These are phyloP conservation scores for Drosophila bocqueti DNA, from an alignment of 1,140 invertebrate genomes.

Conservation along the genomic window DNA sequence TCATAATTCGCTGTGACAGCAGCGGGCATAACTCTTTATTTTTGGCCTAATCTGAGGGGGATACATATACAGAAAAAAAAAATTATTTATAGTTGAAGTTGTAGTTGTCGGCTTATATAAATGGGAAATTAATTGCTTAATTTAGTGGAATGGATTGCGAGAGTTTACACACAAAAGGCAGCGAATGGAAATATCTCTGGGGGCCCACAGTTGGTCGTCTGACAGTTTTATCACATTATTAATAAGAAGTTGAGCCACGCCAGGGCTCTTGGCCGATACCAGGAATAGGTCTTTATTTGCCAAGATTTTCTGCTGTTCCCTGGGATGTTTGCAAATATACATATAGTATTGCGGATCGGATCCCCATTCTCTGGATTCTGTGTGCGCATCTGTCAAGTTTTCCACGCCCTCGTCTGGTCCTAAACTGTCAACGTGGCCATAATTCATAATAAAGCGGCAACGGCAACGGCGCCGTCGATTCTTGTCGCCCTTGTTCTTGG, in stretches of 20 bases:
- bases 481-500: conserved; percentile 39
- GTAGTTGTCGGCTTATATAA: conserved; percentile 80
- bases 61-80: conserved; percentile 14
- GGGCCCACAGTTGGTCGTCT: conserved; percentile 54
- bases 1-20: conserved; percentile 72
- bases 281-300: conserved; percentile 60
- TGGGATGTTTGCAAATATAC: neutral
- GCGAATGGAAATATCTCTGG: conserved; percentile 41
- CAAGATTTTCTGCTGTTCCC: conserved; percentile 29
- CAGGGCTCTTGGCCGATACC: conserved; percentile 55
- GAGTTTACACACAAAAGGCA: conserved; percentile 56
- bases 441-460: conserved; percentile 78
- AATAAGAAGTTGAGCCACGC: conserved; percentile 78
- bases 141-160: conserved; percentile 81
- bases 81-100: conserved; percentile 74
- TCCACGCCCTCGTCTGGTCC: conserved; percentile 77
- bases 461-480: conserved; percentile 63
- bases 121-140: conserved; percentile 82
- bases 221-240: conserved; percentile 83
- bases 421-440: conserved; percentile 82
- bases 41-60: conserved; percentile 52
- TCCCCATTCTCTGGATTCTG: conserved; percentile 24
- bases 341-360: conserved; percentile 10
- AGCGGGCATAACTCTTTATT: conserved; percentile 60
- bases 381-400: conserved; percentile 80